Evolutionary conservation across 1,140 invertebrate species (phyloP).

Genomic region (Drosophila tani): DNA sequence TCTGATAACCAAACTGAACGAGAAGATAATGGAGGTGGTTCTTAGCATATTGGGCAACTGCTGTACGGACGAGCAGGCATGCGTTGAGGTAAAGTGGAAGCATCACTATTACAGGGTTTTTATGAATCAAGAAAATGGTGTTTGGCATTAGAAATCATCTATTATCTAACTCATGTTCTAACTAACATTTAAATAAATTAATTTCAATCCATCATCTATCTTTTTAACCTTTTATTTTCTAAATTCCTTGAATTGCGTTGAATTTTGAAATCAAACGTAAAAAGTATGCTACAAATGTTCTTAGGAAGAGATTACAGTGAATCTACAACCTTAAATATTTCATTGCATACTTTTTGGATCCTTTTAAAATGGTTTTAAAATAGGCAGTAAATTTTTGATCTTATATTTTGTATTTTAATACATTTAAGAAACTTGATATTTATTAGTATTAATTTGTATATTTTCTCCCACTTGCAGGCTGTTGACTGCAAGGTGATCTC

Average conservation of each 20-base stretch:
- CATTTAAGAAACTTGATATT: background rate
- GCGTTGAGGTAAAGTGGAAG: constrained; percentile 58
- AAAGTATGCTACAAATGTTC: background rate
- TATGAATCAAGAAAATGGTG: too few relatives aligned
- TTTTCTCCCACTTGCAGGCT: constrained; percentile 50
- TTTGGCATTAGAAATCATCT: too few relatives aligned
- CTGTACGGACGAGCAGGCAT: constrained; percentile 84
- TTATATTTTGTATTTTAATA: background rate
- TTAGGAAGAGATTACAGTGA: too few relatives aligned
- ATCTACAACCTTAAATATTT: too few relatives aligned
- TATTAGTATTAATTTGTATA: background rate
- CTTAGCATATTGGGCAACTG: constrained; percentile 86
- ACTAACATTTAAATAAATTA: too few relatives aligned
- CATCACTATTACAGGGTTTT: background rate
- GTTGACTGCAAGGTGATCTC: constrained; percentile 70
- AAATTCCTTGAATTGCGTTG: too few relatives aligned
- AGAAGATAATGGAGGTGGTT: constrained; percentile 85
- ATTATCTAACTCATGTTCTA: too few relatives aligned
- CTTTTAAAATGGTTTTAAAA: too few relatives aligned
- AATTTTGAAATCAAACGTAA: background rate
- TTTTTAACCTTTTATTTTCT: too few relatives aligned
- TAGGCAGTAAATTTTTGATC: too few relatives aligned
- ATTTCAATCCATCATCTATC: too few relatives aligned
- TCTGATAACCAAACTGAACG: constrained; percentile 69
- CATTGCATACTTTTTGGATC: too few relatives aligned